phyloP scores from a whole-genome alignment of 1,140 invertebrate genomes.

The Zaprionus camerounensis region DNA sequence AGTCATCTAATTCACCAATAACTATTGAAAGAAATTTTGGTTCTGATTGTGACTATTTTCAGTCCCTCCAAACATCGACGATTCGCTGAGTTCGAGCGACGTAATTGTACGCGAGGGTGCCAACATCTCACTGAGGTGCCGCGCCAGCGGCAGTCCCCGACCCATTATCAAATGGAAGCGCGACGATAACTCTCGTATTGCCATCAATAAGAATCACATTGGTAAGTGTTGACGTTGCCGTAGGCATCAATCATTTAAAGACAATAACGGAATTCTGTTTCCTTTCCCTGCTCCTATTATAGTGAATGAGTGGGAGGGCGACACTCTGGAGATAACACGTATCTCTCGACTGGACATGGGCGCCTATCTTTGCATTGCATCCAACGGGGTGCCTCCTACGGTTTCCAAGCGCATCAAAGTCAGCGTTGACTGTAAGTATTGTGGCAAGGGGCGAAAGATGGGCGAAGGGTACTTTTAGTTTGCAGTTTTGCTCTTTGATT shows the following conservation, averaged over 20 bases:
- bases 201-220: constrained; percentile 92
- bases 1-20: too few species aligned
- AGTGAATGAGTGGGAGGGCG: constrained; percentile 93
- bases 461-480: neutral
- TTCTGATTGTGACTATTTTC: constrained; percentile 44
- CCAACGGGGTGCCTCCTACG: constrained; percentile 90
- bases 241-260: constrained; percentile 75
- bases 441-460: neutral
- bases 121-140: constrained; percentile 94
- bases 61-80: constrained; percentile 97
- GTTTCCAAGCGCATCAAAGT: constrained; percentile 97
- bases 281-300: constrained; percentile 51
- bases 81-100: constrained; percentile 94
- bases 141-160: constrained; percentile 94
- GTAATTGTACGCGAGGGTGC: constrained; percentile 96
- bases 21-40: neutral
- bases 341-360: constrained; percentile 96
- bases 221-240: constrained; percentile 85
- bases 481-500: constrained; percentile 8
- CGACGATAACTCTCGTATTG: constrained; percentile 93
- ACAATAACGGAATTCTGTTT: neutral
- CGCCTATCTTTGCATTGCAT: constrained; percentile 92
- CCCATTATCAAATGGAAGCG: constrained; percentile 96
- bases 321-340: constrained; percentile 92
- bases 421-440: constrained; percentile 95